phyloP scores from a whole-genome alignment of 2,888 invertebrate species.

The Psococerastis gibbosa region DNA sequence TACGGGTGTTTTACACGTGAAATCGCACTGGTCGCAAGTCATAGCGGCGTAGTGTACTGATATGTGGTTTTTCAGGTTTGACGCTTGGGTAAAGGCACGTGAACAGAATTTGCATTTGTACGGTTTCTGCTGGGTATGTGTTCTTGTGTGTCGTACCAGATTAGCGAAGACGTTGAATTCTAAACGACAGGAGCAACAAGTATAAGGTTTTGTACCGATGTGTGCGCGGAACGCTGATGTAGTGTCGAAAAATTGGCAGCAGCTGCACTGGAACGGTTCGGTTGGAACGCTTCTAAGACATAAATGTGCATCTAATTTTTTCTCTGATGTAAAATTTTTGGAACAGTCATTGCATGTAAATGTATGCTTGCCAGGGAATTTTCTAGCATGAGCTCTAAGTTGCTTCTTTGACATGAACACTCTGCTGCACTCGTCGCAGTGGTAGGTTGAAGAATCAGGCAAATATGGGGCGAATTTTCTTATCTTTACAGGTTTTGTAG shows the following conservation, averaged over 20 bases:
- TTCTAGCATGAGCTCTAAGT: neutral
- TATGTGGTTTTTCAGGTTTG: neutral
- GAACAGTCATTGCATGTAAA: neutral
- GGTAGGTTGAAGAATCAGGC: too few species aligned
- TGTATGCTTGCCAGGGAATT: neutral
- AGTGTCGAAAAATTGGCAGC: neutral
- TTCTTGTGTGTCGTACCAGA: constrained; percentile 16
- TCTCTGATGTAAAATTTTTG: neutral
- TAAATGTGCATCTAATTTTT: constrained; percentile 3
- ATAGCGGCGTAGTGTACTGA: neutral
- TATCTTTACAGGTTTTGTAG: too few species aligned
- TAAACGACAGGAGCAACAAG: constrained; percentile 16
- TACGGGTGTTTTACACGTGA: neutral
- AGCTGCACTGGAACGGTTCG: constrained; percentile 2
- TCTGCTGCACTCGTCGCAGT: neutral
- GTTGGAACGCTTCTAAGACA: neutral
- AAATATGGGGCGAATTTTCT: too few species aligned
- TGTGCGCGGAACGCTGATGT: constrained; percentile 15
- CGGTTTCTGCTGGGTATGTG: constrained; percentile 16
- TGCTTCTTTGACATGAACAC: neutral
- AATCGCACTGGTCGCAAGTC: neutral
- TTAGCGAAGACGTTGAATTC: constrained; percentile 16
- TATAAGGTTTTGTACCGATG: constrained; percentile 19
- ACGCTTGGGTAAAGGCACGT: constrained; percentile 13
- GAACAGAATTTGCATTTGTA: constrained; percentile 16